Base-by-base conservation (phyloP, 2,113 vertebrate genomes). In the Connochaetes taurinus region DNA sequence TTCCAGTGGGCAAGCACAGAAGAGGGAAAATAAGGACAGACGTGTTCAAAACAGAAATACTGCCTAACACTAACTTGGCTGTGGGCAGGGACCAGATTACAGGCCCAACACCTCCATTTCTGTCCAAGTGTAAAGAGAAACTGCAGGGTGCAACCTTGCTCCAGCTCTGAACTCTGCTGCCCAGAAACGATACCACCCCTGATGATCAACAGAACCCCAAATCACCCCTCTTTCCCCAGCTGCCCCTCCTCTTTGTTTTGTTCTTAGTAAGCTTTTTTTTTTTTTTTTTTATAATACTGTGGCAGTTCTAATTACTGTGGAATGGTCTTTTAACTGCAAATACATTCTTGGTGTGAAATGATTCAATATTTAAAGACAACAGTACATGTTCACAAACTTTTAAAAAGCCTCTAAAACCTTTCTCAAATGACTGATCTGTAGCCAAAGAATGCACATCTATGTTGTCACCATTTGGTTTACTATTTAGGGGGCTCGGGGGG, bases 11-110 rank as follows among this genome's bases (percentile, higher is more conserved):
- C 2, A 98, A 53, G 74, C 10, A 6, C 74, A 95, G 96, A 83
- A 80, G 95, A 98, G 78, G 92, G 87, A 90, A 98, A 98, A 98
- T 43, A 17, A 98, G 95, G 97, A 94, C 94, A 98, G 92, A 88
- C 71, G 45, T 91, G 95, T 96, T 93, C 96, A 94, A 84, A 97
- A 97, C 87, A 88, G 95, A 98, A 98, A 85, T 64, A 86, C 97
- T 58, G 62, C 47, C 81, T 45, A 97, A 93, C 0, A 2, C 96
- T 84, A 86, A 83, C 94, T 98, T 82, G 17, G 98, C 94, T 92
- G 84, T 97, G 95, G 97, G 93, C 86, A 84, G 81, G 74, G 76
- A 87, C 96, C 91, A 97, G 96, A 98, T 94, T 95, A 71, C 21
- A 98, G 98, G 64, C 94, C 96, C 93, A 80, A 97, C 88, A 98